These are phyloP conservation scores for Acanthoscelides obtectus DNA, from an alignment of 2,888 invertebrate genomes.

Conservation along the genomic window DNA sequence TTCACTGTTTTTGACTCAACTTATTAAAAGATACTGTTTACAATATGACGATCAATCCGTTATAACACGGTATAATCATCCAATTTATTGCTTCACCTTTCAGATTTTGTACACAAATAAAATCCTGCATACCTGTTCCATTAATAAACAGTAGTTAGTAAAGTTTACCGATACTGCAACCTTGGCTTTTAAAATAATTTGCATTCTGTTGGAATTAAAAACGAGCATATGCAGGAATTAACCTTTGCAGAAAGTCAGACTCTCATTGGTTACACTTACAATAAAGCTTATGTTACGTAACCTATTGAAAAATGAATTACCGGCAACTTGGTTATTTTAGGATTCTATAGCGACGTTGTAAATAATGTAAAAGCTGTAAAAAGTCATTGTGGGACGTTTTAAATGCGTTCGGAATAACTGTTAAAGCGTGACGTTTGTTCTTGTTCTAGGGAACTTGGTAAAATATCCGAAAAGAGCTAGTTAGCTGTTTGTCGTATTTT, in stretches of 20 bases:
- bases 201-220: constrained; percentile 18
- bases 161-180: constrained; percentile 16
- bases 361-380: background rate
- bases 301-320: background rate
- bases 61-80: background rate
- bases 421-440: background rate
- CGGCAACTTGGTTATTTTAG: background rate
- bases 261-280: constrained; percentile 1
- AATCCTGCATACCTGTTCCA: constrained; percentile 6
- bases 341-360: background rate
- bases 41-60: no score
- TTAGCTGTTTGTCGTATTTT: background rate
- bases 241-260: constrained; percentile 13
- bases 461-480: background rate
- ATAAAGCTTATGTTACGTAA: constrained; percentile 10
- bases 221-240: constrained; percentile 13
- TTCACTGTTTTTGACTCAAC: no score
- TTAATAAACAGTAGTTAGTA: constrained; percentile 4
- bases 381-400: background rate
- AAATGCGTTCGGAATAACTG: background rate
- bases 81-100: background rate
- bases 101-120: background rate
- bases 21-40: no score
- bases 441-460: background rate
- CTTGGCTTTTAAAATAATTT: constrained; percentile 24